These are phyloP conservation scores for Scleropages formosus DNA, from an alignment of 2,797 vertebrate genomes.

Conservation along the genomic window DNA sequence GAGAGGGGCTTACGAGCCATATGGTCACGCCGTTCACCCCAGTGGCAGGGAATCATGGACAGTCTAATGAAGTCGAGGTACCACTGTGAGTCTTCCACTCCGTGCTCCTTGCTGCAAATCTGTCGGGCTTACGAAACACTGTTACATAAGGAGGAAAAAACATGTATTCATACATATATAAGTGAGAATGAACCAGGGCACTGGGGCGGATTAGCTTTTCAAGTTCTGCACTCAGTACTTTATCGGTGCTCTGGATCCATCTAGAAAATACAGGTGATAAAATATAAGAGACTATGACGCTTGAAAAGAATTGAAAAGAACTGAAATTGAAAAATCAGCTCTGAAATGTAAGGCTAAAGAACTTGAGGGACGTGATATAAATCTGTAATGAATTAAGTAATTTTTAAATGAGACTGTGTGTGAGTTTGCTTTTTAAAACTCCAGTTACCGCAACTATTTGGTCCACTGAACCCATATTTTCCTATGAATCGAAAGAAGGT, in stretches of 20 bases:
- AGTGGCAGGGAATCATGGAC: constrained; percentile 32
- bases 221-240: background rate
- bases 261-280: no score
- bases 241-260: background rate
- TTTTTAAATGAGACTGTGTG: no score
- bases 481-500: background rate
- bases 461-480: background rate
- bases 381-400: no score
- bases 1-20: constrained; percentile 45
- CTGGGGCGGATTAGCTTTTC: background rate
- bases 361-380: no score
- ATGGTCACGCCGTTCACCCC: constrained; percentile 39
- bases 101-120: constrained; percentile 45
- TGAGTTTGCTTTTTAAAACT: background rate
- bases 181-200: constrained; percentile 22
- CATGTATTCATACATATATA: constrained; percentile 34
- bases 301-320: no score
- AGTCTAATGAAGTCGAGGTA: constrained; percentile 28
- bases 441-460: background rate
- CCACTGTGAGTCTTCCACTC: background rate
- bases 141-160: constrained; percentile 51
- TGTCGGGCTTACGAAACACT: constrained; percentile 62
- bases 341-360: no score
- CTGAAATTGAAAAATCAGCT: no score
- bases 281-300: background rate